phyloP scores from a whole-genome alignment of 2,113 vertebrate species.

The Scomber colias region DNA sequence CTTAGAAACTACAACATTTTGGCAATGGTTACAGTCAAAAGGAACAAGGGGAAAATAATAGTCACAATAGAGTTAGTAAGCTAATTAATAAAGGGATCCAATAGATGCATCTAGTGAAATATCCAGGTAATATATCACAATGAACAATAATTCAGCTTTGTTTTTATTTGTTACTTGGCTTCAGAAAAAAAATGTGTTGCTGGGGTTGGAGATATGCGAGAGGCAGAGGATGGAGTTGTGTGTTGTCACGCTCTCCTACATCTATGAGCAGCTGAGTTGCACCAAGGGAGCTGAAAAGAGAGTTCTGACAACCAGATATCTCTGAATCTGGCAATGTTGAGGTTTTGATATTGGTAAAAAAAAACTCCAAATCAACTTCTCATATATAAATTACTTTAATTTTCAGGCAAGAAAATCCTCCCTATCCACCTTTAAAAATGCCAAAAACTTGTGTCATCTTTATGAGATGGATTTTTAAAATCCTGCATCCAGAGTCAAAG shows the following conservation, averaged over 20 bases:
- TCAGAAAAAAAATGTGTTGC: conserved; percentile 15
- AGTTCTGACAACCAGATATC: conserved; percentile 22
- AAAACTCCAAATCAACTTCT: not conserved
- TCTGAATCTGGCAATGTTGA: conserved; percentile 24
- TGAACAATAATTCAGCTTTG: conserved; percentile 3
- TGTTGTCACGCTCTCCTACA: conserved; percentile 25
- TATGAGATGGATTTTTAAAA: not conserved
- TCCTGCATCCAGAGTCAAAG: conserved; percentile 28
- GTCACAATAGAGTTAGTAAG: not conserved
- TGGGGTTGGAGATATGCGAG: conserved; percentile 7
- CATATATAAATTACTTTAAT: conserved; percentile 9
- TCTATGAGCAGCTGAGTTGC: conserved; percentile 37
- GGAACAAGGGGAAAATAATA: conserved; percentile 4
- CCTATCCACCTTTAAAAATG: conserved; percentile 7
- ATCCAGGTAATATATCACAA: conserved; percentile 10
- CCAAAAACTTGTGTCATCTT: not conserved
- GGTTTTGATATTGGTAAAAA: not conserved
- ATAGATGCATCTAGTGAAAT: not conserved
- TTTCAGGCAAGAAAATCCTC: not conserved
- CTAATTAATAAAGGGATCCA: conserved; percentile 24
- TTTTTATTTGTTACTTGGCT: conserved; percentile 2
- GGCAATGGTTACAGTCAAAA: conserved; percentile 25
- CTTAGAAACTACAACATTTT: conserved; percentile 48
- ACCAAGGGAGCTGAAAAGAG: conserved; percentile 10
- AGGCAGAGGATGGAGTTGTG: conserved; percentile 28